Percentiles rank a stretch among this genome's conserved stretches.
Evolutionary conservation across 2,113 vertebrate species (phyloP).

Genomic region (Quiscalus mexicanus): DNA sequence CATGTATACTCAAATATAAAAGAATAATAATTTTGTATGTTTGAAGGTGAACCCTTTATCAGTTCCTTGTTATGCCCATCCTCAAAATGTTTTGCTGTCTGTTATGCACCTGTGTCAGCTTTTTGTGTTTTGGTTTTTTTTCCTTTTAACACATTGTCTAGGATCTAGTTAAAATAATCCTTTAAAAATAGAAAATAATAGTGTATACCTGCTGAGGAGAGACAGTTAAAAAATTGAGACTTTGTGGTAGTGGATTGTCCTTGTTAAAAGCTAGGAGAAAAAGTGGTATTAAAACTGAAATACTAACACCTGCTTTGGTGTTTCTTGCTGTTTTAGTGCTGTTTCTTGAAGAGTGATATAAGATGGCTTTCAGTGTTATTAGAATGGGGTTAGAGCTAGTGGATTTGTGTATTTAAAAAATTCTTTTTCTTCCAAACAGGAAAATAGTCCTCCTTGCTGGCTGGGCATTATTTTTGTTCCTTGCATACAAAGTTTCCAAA

Average conservation of each 20-base stretch:
- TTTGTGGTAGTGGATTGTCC: neutral
- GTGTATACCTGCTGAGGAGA: neutral
- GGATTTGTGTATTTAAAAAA: neutral
- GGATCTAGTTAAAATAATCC: neutral
- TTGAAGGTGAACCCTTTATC: neutral
- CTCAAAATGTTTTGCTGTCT: neutral
- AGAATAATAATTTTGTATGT: neutral
- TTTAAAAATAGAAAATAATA: neutral
- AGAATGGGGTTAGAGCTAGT: neutral
- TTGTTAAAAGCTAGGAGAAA: neutral
- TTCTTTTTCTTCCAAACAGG: constrained; percentile 79
- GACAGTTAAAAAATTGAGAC: neutral
- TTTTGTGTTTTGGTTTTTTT: neutral
- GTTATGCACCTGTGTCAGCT: neutral
- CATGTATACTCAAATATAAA: neutral
- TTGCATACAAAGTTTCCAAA: constrained; percentile 98
- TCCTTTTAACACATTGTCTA: neutral
- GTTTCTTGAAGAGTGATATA: neutral
- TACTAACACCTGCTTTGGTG: neutral
- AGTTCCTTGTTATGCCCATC: neutral
- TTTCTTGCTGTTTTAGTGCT: neutral
- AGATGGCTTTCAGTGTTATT: neutral
- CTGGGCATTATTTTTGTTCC: constrained; percentile 95
- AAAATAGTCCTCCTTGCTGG: constrained; percentile 93
- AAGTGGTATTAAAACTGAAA: neutral